phyloP scores from a whole-genome alignment of 2,113 vertebrate species.

The Sakesphorus luctuosus region DNA sequence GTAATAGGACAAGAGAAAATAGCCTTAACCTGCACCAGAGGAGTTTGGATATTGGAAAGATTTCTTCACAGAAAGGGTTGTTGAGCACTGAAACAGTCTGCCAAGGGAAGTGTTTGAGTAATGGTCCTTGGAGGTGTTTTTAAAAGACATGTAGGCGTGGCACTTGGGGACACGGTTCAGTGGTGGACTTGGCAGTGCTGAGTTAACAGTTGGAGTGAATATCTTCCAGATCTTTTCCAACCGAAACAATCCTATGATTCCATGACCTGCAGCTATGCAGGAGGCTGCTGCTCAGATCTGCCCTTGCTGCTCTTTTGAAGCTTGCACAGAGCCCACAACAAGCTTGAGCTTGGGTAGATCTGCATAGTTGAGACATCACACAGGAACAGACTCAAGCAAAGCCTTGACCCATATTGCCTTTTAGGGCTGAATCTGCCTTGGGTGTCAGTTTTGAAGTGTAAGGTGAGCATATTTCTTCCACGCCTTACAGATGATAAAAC shows the following conservation, averaged over 20 bases:
- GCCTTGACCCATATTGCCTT: background rate
- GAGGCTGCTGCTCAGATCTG: background rate
- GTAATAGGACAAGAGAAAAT: background rate
- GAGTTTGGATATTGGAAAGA: background rate
- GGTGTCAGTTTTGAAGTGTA: background rate
- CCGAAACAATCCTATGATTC: background rate
- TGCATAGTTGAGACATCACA: background rate
- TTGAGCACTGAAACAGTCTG: background rate
- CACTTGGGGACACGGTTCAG: background rate
- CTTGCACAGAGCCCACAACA: fast-evolving
- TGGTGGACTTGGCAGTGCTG: background rate
- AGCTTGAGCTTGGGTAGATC: background rate
- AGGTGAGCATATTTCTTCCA: background rate
- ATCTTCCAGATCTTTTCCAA: background rate
- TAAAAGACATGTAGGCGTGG: fast-evolving
- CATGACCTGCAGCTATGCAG: background rate
- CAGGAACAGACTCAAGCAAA: background rate
- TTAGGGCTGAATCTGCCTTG: background rate
- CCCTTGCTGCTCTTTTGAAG: background rate
- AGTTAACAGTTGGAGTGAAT: fast-evolving
- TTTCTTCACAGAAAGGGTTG: background rate
- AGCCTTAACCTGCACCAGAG: background rate
- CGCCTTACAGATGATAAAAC: background rate
- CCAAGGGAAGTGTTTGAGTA: background rate
- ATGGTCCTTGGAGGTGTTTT: background rate